Evolutionary conservation across 2,888 invertebrate genomes (phyloP).

Genomic region (Pseudococcus longispinus): DNA sequence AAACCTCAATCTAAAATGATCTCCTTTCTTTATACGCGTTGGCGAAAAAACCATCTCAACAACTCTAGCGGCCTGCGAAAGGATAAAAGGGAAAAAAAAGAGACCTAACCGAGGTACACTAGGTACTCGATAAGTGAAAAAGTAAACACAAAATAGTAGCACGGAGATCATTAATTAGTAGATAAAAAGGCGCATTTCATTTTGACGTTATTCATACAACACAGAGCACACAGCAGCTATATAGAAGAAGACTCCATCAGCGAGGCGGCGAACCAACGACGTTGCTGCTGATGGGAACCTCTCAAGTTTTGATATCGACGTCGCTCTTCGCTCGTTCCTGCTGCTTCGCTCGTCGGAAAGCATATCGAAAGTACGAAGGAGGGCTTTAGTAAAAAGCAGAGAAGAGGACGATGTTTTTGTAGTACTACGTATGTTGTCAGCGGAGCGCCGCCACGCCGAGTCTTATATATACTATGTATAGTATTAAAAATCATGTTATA

Average conservation of each 20-base stretch:
- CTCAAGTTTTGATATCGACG: constrained; percentile 50
- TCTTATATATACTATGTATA: neutral
- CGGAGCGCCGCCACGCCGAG: neutral
- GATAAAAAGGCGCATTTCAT: constrained; percentile 56
- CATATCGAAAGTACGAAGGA: neutral
- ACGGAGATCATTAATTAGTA: constrained; percentile 53
- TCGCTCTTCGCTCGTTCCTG: no score
- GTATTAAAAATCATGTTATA: constrained; percentile 5
- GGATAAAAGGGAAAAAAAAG: neutral
- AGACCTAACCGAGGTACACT: neutral
- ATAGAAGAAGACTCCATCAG: constrained; percentile 47
- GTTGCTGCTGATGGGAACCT: constrained; percentile 53
- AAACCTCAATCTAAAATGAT: neutral
- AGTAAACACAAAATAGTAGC: constrained; percentile 52
- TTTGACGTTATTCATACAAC: constrained; percentile 54
- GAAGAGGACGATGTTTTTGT: neutral
- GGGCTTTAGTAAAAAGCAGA: neutral
- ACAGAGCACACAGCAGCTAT: neutral
- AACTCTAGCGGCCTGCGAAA: neutral
- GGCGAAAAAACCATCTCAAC: neutral
- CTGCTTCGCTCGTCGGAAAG: neutral
- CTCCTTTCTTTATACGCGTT: neutral
- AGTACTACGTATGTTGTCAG: neutral
- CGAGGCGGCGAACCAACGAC: neutral
- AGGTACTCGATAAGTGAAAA: constrained; percentile 44